These are phyloP conservation scores for Drosophila carrolli DNA, from an alignment of 1,140 invertebrate species.

Conservation along the genomic window DNA sequence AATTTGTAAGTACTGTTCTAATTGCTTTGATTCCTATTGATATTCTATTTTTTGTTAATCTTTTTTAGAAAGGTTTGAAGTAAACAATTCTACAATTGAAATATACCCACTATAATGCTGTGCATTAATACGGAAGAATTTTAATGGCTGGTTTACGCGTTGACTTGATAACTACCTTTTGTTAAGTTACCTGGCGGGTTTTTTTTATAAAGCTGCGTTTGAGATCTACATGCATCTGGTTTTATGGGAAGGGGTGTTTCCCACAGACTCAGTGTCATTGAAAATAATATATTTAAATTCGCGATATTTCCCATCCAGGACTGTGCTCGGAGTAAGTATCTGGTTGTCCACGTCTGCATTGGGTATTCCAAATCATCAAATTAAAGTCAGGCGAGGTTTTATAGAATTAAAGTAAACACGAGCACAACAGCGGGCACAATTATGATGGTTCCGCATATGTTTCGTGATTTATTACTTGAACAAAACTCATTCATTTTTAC, in stretches of 20 bases:
- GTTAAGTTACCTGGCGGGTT: conserved; percentile 34
- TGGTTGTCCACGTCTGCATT: conserved; percentile 1
- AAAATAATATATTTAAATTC: conserved; percentile 26
- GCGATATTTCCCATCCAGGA: conserved; percentile 30
- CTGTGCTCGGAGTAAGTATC: not conserved
- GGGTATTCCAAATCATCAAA: conserved; percentile 3
- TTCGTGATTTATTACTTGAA: no score
- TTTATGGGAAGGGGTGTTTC: conserved; percentile 21
- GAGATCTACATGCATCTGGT: conserved; percentile 18
- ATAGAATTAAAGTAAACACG: not conserved
- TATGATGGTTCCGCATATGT: not conserved
- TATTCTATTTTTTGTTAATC: not conserved
- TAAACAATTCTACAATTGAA: not conserved
- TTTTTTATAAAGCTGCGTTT: conserved; percentile 1
- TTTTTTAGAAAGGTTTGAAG: no score
- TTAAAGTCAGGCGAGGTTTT: not conserved
- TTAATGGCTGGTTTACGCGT: conserved; percentile 5
- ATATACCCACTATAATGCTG: not conserved
- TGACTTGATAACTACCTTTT: conserved; percentile 27
- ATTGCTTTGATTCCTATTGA: no score
- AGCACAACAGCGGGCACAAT: not conserved
- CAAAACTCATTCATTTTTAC: no score
- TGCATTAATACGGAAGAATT: conserved; percentile 3
- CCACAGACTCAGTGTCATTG: conserved; percentile 14
- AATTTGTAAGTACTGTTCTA: not conserved